Evolutionary conservation across 2,113 vertebrate species (phyloP).

Genomic region (Thomomys bottae): DNA sequence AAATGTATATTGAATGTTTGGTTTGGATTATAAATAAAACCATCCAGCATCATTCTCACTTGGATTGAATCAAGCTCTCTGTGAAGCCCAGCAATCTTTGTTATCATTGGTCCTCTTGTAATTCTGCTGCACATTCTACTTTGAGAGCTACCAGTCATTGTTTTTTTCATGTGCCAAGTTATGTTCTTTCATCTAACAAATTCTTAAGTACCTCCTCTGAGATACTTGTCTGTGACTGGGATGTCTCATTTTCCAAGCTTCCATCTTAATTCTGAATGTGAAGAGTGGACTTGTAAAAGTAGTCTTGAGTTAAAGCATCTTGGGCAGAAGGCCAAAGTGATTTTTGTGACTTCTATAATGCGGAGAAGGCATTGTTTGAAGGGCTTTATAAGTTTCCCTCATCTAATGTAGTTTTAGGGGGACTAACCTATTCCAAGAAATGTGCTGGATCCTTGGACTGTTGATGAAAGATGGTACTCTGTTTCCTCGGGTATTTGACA

Average conservation of each 20-base stretch:
- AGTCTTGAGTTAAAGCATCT: conserved; percentile 27
- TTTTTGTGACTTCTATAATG: background rate
- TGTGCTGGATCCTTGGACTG: background rate
- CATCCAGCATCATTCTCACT: background rate
- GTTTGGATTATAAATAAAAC: background rate
- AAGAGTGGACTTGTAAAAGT: conserved; percentile 25
- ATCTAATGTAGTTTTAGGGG: background rate
- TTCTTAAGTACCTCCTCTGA: background rate
- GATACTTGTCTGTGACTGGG: background rate
- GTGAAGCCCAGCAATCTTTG: background rate
- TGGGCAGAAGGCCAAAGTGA: background rate
- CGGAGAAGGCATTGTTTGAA: background rate
- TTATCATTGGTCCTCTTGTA: background rate
- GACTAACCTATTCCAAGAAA: background rate
- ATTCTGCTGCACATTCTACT: background rate
- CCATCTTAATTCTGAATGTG: background rate
- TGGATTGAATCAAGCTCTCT: background rate
- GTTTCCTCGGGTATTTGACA: background rate
- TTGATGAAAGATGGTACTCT: background rate
- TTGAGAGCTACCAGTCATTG: background rate
- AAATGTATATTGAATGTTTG: conserved; percentile 23
- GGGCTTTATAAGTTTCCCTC: background rate
- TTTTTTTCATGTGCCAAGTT: background rate
- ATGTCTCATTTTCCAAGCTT: background rate
- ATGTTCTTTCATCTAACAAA: conserved; percentile 6